phyloP scores from a whole-genome alignment of 2,113 vertebrate genomes.

The Ploceus nigricollis region DNA sequence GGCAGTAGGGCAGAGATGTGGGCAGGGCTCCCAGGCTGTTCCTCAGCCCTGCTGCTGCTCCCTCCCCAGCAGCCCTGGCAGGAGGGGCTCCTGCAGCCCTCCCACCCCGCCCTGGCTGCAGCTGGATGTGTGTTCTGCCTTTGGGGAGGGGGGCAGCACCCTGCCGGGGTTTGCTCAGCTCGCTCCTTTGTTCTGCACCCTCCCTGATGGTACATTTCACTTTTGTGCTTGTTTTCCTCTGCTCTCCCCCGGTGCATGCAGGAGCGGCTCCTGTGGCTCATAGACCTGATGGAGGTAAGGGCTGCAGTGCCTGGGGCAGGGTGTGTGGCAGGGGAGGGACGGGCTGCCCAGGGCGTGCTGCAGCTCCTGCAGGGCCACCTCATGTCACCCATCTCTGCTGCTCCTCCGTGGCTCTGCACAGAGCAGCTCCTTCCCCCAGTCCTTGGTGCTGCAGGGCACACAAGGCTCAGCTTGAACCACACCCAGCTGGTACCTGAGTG shows the following conservation, averaged over 20 bases:
- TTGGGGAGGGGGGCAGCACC: fast-evolving
- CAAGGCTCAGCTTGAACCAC: background rate
- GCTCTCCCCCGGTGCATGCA: slow-evolving; percentile 51
- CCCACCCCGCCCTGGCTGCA: background rate
- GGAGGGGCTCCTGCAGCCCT: background rate
- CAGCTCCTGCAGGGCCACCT: background rate
- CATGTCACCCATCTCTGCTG: background rate
- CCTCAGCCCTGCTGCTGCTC: background rate
- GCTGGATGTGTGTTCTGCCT: background rate
- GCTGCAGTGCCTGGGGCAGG: background rate
- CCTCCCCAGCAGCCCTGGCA: background rate
- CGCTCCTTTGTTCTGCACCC: background rate
- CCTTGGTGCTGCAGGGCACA: background rate
- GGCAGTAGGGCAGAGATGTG: background rate
- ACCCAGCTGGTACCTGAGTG: background rate
- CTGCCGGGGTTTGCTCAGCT: background rate
- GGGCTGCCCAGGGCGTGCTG: background rate
- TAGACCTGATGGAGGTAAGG: slow-evolving; percentile 99
- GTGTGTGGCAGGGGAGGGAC: background rate
- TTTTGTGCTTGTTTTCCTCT: background rate
- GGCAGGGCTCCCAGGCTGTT: background rate
- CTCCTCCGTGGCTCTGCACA: background rate
- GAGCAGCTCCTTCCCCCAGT: background rate
- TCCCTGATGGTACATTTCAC: slow-evolving; percentile 9
- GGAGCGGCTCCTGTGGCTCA: slow-evolving; percentile 96